Evolutionary conservation across 2,113 vertebrate species (phyloP).

Genomic region (Microcebus lehilahytsara): DNA sequence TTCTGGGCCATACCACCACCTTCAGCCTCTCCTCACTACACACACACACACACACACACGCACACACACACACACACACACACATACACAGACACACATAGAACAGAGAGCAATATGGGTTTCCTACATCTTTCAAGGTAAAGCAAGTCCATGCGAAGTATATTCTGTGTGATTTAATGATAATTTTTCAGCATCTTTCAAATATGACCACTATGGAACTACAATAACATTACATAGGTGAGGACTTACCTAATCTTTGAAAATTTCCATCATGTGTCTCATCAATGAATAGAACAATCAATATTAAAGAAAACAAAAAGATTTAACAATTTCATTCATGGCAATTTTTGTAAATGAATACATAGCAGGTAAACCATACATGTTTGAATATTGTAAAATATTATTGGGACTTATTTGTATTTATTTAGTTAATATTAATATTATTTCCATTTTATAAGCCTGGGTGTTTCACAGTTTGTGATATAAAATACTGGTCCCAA

Average conservation of each 20-base stretch:
- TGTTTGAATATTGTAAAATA: neutral
- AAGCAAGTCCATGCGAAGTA: neutral
- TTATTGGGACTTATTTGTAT: neutral
- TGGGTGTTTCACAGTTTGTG: neutral
- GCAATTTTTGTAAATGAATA: neutral
- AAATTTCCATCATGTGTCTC: neutral
- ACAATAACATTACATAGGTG: neutral
- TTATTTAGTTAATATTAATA: neutral
- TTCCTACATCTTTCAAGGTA: neutral
- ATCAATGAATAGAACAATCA: neutral
- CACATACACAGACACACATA: neutral
- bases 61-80: neutral
- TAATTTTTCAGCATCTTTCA: neutral
- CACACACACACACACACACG: too few species aligned
- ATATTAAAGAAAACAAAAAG: neutral
- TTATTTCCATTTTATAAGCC: neutral
- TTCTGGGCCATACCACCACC: fast-evolving
- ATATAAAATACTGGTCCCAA: neutral
- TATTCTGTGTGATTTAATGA: neutral
- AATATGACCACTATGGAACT: neutral
- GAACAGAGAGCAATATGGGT: neutral
- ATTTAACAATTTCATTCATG: neutral
- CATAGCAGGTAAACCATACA: neutral
- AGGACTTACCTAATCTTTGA: neutral
- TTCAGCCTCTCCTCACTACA: neutral